These are phyloP conservation scores for Ictidomys tridecemlineatus DNA, from an alignment of 2,113 vertebrate species.

Conservation along the genomic window DNA sequence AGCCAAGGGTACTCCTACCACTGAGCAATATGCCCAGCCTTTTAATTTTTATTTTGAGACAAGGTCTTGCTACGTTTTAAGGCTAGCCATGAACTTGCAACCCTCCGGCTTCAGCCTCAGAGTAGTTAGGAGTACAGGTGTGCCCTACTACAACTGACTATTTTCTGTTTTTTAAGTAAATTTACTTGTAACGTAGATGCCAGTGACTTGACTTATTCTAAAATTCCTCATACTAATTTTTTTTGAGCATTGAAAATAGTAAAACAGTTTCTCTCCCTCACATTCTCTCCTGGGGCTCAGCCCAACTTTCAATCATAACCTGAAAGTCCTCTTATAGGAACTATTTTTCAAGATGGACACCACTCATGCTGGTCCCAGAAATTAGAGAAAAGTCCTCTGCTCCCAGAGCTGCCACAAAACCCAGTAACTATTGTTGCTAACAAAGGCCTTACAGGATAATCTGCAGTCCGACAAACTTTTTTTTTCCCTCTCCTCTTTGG, in stretches of 20 bases:
- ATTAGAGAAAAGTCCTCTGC: neutral
- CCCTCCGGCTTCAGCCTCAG: neutral
- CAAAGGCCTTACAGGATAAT: neutral
- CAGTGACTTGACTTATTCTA: constrained; percentile 14
- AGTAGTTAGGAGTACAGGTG: neutral
- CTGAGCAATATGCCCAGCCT: neutral
- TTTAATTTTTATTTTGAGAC: neutral
- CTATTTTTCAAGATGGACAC: neutral
- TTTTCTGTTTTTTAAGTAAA: constrained; percentile 6
- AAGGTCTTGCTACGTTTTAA: neutral
- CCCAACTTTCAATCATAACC: neutral
- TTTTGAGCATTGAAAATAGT: neutral
- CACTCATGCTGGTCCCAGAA: neutral
- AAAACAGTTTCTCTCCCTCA: neutral
- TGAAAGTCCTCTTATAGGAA: neutral
- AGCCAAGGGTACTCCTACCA: neutral
- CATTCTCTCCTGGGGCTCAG: neutral
- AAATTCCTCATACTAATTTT: neutral
- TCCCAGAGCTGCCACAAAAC: neutral
- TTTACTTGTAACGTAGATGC: constrained; percentile 1
- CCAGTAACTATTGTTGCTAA: neutral
- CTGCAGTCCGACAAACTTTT: neutral
- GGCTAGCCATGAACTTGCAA: neutral
- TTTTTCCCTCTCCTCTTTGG: neutral
- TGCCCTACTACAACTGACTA: neutral